Evolutionary conservation across 2,797 vertebrate genomes (phyloP), one percentile per base, ranked within the genome.

Genomic region (Melanotaenia parkinsoni): DNA sequence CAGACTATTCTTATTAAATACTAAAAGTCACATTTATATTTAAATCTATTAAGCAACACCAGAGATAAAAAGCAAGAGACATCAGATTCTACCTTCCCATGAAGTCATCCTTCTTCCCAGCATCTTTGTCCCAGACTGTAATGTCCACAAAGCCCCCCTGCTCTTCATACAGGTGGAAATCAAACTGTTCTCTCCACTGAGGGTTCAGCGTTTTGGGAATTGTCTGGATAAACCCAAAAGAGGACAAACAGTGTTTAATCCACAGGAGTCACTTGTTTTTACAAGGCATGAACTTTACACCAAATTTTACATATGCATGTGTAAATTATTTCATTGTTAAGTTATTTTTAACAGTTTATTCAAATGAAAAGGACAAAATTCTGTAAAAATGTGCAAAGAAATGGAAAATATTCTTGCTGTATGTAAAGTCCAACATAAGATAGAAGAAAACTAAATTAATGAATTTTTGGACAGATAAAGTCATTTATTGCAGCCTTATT

Each of bases 181-280:
- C 97, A 95, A 99, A 99, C 90, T 99, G 97, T 80, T 99, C 97
- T 57, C 97, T 95, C 98, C 98, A 99, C 85, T 97, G 96, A 69
- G 98, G 97, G 94, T 97, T 98, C 89, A 99, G 90, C 1, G 96
- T 96, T 95, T 99, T 99, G 60, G 96, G 92, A 87, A 97, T 95
- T 54, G 96, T 97, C 98, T 99, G 85, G 70, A 37, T 14, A 51
- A 57, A 74, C 10, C 20, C 28, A 57, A 14, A 83, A 11, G 72
- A 35, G 1, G 2, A 67, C 47, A 73, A n/a, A 32, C 32, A 30
- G 33, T 3, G 18, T 3, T 32, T n/a, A 54, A 8, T 35, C 6
- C 7, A 2, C 13, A 5, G 35, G 3, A 37, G 8, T 56, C 16
- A 58, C 3, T 70, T 63, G 2, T 53, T 47, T 62, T 10, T 10